Base-by-base conservation (phyloP, 2,797 vertebrate species). In the Silurus aristotelis region DNA sequence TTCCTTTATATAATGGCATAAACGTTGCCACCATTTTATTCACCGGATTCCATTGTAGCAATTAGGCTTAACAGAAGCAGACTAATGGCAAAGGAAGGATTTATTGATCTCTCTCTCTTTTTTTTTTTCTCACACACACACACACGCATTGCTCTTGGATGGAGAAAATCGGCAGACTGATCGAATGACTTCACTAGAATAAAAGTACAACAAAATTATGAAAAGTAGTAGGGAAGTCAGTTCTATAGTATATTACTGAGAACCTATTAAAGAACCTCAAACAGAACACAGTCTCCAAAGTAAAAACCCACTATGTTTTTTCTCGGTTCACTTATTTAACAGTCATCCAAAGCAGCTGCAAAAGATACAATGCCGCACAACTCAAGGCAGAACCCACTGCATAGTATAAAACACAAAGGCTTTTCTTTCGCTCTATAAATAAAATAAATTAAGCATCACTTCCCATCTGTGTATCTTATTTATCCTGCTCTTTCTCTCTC, bases 61-160 rank as follows among this genome's bases (percentile, higher is more conserved):
- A 80, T 85, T 73, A 80, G 22, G 70, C 22, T n/a, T 27, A 67
- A 84, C 83, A 73, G 60, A 85, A 81, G 31, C 60, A 61, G 73
- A 63, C 77, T 85, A 64, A 85, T 43, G 48, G 58, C 15, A 19
- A 64, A 25, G 19, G 70, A 75, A 72, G 60, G 52, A 76, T 55
- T 72, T 72, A 80, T 80, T 64, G 84, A 85, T 72, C 6, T 20
- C 2, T 46, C 52, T 14, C 27, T 68, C 5, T 27, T 8, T 22
- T 5, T 17, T 17, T 10, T 48, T 20, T 20, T 48, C 43, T 22
- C 70, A 52, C 48, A 52, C 48, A 52, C 48, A 52, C 48, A 52
- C 48, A 52, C 48, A 52, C 48, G 27, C 63, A 5, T 68, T 76
- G 48, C 67, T 46, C 27, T 60, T 4, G 22, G 52, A n/a, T 72